phyloP scores from a whole-genome alignment of 2,888 invertebrate genomes.

The Campoletis raptor region DNA sequence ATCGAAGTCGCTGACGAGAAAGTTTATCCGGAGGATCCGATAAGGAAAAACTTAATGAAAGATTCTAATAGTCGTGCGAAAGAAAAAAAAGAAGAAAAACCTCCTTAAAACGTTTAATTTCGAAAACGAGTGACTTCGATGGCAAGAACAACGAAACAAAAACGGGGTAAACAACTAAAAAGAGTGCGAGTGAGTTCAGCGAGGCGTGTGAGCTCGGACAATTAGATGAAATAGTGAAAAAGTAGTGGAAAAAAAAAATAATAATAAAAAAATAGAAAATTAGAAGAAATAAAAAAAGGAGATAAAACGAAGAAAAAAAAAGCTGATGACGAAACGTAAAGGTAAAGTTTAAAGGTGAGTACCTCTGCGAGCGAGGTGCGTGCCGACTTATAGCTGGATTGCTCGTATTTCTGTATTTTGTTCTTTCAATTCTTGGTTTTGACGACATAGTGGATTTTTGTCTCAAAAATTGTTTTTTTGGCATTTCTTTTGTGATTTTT shows the following conservation, averaged over 20 bases:
- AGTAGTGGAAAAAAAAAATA: constrained; percentile 18
- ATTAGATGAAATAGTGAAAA: constrained; percentile 53
- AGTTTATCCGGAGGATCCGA: not conserved
- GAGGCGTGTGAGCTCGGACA: constrained; percentile 54
- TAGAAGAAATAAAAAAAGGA: constrained; percentile 48
- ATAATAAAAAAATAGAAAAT: constrained; percentile 63
- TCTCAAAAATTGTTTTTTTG: constrained; percentile 23
- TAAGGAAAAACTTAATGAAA: not conserved
- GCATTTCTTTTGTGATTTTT: constrained; percentile 21
- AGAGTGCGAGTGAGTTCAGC: constrained; percentile 22
- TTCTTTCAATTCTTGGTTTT: constrained; percentile 54
- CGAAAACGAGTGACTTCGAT: constrained; percentile 13
- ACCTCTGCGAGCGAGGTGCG: constrained; percentile 84
- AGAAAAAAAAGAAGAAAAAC: not conserved
- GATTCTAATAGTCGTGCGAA: not conserved
- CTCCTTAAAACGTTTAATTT: too few species aligned
- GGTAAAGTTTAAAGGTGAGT: constrained; percentile 80
- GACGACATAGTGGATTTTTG: constrained; percentile 53
- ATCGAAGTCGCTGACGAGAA: constrained; percentile 23
- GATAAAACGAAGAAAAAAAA: constrained; percentile 66
- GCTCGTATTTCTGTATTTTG: constrained; percentile 77
- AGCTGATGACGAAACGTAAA: constrained; percentile 72
- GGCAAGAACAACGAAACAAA: constrained; percentile 16
- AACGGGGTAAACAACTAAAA: constrained; percentile 9
- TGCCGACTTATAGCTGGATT: constrained; percentile 82